Percentiles rank a stretch among this genome's conserved stretches.
Evolutionary conservation across 2,797 vertebrate species (phyloP).

Genomic region (Esox lucius): DNA sequence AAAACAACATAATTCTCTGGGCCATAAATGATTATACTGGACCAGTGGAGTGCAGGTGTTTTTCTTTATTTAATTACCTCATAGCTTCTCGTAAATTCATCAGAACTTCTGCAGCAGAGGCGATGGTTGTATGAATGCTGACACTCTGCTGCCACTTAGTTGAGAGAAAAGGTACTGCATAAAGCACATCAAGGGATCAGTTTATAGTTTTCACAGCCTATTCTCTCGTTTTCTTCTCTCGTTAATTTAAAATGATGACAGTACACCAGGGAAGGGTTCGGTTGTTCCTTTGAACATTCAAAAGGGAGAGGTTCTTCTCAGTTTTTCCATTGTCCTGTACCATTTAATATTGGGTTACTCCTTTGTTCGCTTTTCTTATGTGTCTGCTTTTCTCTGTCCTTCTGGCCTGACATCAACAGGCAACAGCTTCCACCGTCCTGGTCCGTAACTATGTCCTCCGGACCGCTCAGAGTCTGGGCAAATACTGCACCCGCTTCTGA

Average conservation of each 20-base stretch:
- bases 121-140: constrained; percentile 1
- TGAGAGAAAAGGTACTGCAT: constrained; percentile 24
- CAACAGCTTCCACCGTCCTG: constrained; percentile 48
- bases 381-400: neutral
- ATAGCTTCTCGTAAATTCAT: constrained; percentile 35
- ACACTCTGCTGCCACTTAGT: constrained; percentile 25
- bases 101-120: constrained; percentile 13
- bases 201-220: neutral
- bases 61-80: constrained; percentile 61
- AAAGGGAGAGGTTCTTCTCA: too few species aligned
- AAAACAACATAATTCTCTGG: neutral
- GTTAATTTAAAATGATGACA: too few species aligned
- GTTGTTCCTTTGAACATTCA: too few species aligned
- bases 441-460: constrained; percentile 51
- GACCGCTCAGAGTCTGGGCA: constrained; percentile 54
- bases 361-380: neutral
- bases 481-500: constrained; percentile 64
- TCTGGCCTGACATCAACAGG: constrained; percentile 37
- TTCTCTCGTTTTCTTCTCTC: constrained; percentile 31
- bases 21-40: neutral
- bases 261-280: too few species aligned
- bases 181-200: neutral
- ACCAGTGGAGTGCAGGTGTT: neutral
- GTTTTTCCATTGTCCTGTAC: too few species aligned
- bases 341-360: neutral